These are phyloP conservation scores for Sylvilagus floridanus DNA, from an alignment of 2,797 vertebrate species.

Conservation along the genomic window DNA sequence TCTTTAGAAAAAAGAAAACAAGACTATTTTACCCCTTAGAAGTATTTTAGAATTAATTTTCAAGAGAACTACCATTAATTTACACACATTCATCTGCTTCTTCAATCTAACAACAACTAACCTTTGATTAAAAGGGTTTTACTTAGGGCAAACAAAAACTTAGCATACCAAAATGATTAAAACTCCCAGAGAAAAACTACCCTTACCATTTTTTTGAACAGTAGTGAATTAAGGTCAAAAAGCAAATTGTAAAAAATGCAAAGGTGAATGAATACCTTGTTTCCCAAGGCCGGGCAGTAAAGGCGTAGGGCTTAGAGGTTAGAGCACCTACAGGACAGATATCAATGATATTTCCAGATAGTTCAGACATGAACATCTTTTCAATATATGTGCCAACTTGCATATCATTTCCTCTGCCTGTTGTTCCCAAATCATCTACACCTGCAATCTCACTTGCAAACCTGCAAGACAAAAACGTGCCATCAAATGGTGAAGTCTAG, in stretches of 20 bases:
- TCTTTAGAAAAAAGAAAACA: no score
- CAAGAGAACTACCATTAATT: slow-evolving; percentile 39
- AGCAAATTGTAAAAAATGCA: slow-evolving; percentile 19
- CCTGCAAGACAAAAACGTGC: slow-evolving; percentile 85
- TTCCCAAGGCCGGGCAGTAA: slow-evolving; percentile 96
- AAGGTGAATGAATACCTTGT: slow-evolving; percentile 90
- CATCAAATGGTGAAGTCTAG: background rate
- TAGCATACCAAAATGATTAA: background rate
- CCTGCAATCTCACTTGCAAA: slow-evolving; percentile 98
- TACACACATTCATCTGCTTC: background rate
- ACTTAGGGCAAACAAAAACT: slow-evolving; percentile 59
- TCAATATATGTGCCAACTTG: slow-evolving; percentile 98
- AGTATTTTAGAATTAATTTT: slow-evolving; percentile 47
- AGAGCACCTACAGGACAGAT: slow-evolving; percentile 96
- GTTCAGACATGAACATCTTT: slow-evolving; percentile 99
- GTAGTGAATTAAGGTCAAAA: slow-evolving; percentile 46
- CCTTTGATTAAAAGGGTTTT: slow-evolving; percentile 32
- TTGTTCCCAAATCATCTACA: slow-evolving; percentile 97
- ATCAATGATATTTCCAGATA: slow-evolving; percentile 96
- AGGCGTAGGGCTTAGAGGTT: slow-evolving; percentile 98
- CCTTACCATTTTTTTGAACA: background rate
- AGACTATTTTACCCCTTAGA: slow-evolving; percentile 47
- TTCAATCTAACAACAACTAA: slow-evolving; percentile 36
- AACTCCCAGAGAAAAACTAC: slow-evolving; percentile 26
- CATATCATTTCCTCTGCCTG: slow-evolving; percentile 97